Conservation (phyloP, 2,797 vertebrate species). For the Zenarchopterus dispar region DNA sequence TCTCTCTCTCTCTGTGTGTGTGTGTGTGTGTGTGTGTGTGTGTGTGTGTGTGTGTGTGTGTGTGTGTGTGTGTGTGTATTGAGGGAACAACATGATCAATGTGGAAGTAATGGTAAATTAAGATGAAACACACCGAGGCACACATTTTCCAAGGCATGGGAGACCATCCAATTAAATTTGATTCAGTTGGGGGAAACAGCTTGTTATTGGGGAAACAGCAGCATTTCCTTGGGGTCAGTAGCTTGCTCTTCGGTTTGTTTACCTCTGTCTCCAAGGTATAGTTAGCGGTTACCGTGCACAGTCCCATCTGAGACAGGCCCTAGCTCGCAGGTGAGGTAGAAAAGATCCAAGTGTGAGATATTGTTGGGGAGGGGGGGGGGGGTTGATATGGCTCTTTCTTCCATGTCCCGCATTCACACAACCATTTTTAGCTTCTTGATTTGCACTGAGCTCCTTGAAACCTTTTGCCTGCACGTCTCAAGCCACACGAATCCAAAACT, state of each 20-base stretch:
- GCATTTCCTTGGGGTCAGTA: conserved; percentile 77
- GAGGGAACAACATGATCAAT: not conserved
- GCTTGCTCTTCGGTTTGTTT: conserved; percentile 62
- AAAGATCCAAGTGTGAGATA: conserved; percentile 37
- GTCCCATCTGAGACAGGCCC: conserved; percentile 61
- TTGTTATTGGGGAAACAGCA: conserved; percentile 65
- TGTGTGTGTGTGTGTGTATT: not conserved
- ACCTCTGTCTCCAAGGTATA: conserved; percentile 75
- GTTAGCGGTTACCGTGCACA: conserved; percentile 60
- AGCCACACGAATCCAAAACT: conserved; percentile 43
- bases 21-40: too few relatives aligned
- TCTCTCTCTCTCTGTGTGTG: too few relatives aligned
- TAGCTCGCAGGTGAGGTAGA: conserved; percentile 64
- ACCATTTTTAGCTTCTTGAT: conserved; percentile 11
- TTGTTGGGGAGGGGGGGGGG: not conserved
- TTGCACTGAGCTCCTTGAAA: not conserved
- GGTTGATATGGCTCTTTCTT: conserved; percentile 45
- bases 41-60: too few relatives aligned
- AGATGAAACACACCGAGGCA: not conserved
- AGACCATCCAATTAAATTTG: conserved; percentile 76
- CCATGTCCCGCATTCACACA: conserved; percentile 21
- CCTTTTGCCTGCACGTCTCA: conserved; percentile 12
- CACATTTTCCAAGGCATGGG: conserved; percentile 46
- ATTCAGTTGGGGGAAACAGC: conserved; percentile 53
- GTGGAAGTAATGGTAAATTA: conserved; percentile 34